Base-by-base conservation (phyloP, 2,113 vertebrate species). In the Pseudorasbora parva region DNA sequence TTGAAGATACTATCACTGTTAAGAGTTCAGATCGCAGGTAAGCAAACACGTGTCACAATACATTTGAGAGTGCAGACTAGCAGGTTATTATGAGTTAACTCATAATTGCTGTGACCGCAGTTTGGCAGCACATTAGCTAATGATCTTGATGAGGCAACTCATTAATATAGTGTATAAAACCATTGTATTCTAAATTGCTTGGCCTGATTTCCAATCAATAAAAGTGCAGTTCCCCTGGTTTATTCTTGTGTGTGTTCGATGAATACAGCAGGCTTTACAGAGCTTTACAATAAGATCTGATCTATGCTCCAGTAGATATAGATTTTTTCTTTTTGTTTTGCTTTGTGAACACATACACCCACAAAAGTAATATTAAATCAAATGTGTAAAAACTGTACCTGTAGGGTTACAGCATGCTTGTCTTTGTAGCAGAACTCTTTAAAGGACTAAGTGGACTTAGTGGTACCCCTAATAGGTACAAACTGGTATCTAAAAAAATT, bases 1-100 rank as follows among this genome's bases (percentile, higher is more conserved):
- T 89, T 93, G 33, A 89, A 91, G 83, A 85, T 90, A 33, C 88
- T 94, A 5, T 94, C 90, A 7, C 88, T 93, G 69, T 87, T 94
- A 56, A 83, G 91, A 59, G 86, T 91, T 81, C 88, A 92, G 62
- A 92, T 93, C 33, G 88, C 92, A 89, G 93, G 93, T 94, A 57
- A 49, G 72, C 15, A 27, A 14, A 45, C 10, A 23, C 6, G 27
- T 75, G 85, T 27, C 33, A 37, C 27, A 17, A 17, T 64, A 62
- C 30, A 12, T 68, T 15, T 45, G 47, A 54, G 47, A 57, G 62
- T 1, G 21, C 23, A 75, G 47, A 2, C 47, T 1, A 1, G 9
- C 9, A 56, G 4, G 49, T n/a, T 76, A 47, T 78, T 78, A 25
- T 27, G 14, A 78, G n/a, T 47, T 60, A 45, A 62, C 41, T 78